A percentile compares a stretch with the other conserved stretches of the same genome.
Conservation (phyloP, 2,113 vertebrate genomes). For the Siniperca knerii region DNA sequence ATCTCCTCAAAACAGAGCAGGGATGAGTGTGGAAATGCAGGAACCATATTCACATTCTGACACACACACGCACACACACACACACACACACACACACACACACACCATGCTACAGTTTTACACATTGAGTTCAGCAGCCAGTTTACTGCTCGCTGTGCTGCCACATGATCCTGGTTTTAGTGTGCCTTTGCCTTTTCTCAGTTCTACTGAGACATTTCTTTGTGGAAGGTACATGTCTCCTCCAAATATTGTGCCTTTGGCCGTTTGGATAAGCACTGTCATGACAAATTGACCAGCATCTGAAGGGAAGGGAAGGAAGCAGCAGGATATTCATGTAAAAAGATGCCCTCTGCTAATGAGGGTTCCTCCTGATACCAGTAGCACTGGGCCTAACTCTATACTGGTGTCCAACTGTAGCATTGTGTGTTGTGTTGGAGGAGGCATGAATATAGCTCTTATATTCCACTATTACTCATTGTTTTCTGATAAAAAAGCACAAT, state of each 20-base stretch:
- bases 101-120: slow-evolving; percentile 32
- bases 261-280: neutral
- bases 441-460: slow-evolving; percentile 57
- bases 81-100: neutral
- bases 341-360: neutral
- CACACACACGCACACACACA: neutral
- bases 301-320: slow-evolving; percentile 11
- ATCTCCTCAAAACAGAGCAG: slow-evolving; percentile 31
- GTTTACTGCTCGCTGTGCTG: slow-evolving; percentile 1
- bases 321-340: slow-evolving; percentile 13
- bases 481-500: slow-evolving; percentile 52
- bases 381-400: neutral
- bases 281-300: slow-evolving; percentile 18
- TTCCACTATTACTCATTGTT: slow-evolving; percentile 54
- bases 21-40: slow-evolving; percentile 27
- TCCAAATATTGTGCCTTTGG: slow-evolving; percentile 3
- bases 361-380: neutral
- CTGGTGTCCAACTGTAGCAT: slow-evolving; percentile 30
- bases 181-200: slow-evolving; percentile 3
- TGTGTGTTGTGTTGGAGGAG: slow-evolving; percentile 42
- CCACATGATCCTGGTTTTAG: slow-evolving; percentile 23
- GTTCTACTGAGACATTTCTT: neutral
- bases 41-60: slow-evolving; percentile 23
- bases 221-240: neutral
- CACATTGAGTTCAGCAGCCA: neutral